These are phyloP conservation scores for Notiomystis cincta DNA, from an alignment of 2,113 vertebrate species.

Conservation along the genomic window DNA sequence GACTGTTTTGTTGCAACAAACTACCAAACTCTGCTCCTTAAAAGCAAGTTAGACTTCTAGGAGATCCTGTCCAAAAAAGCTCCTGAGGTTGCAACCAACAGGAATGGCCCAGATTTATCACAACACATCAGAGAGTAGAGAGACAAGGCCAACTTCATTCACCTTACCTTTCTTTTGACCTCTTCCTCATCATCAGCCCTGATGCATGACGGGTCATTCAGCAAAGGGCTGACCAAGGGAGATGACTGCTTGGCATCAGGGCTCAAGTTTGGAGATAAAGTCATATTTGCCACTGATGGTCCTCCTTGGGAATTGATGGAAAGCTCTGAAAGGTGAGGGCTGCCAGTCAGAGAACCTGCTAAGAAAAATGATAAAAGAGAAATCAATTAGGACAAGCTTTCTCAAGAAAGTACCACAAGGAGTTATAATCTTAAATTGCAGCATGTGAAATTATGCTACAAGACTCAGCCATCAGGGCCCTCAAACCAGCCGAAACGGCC, in stretches of 20 bases:
- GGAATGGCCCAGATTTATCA: neutral
- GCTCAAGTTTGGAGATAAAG: slow-evolving; percentile 84
- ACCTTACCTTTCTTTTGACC: slow-evolving; percentile 86
- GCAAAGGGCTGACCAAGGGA: slow-evolving; percentile 89
- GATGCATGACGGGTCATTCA: slow-evolving; percentile 83
- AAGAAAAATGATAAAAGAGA: slow-evolving; percentile 38
- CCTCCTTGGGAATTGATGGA: slow-evolving; percentile 85
- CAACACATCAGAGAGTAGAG: neutral
- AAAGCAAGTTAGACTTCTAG: neutral
- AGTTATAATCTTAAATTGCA: neutral
- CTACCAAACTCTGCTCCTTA: neutral
- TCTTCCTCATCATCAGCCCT: slow-evolving; percentile 94
- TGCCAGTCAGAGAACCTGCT: slow-evolving; percentile 83
- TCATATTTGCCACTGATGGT: slow-evolving; percentile 77
- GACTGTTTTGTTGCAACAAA: neutral
- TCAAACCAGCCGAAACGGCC: neutral
- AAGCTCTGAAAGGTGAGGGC: slow-evolving; percentile 85
- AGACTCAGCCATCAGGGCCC: neutral
- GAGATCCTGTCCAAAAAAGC: neutral
- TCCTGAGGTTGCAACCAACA: neutral
- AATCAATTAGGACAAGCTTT: neutral
- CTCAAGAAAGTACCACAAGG: neutral
- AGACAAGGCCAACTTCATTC: neutral
- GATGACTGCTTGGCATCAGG: slow-evolving; percentile 87
- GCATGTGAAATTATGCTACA: neutral